A percentile compares a stretch with the other conserved stretches of the same genome.
These are phyloP conservation scores for Bolinopsis microptera DNA, from an alignment of 37 sponge, comb jelly and placozoan genomes.

Conservation along the genomic window DNA sequence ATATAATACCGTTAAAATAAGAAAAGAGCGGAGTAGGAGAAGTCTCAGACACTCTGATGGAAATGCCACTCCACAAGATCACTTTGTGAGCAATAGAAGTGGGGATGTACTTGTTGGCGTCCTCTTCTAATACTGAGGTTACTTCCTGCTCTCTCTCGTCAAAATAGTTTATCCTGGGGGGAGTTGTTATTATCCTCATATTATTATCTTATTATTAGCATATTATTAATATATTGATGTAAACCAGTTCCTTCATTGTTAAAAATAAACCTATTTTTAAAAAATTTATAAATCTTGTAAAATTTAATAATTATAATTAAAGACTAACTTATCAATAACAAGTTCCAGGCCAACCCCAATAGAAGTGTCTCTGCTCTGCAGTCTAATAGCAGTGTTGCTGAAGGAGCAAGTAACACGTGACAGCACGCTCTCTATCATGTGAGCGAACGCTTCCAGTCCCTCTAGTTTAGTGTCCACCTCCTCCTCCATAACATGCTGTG, in stretches of 20 bases:
- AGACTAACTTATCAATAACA: constrained; percentile 47
- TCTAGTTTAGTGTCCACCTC: constrained; percentile 55
- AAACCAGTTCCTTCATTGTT: too few relatives aligned
- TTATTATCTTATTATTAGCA: too few relatives aligned
- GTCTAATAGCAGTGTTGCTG: constrained; percentile 10
- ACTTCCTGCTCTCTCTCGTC: constrained; percentile 30
- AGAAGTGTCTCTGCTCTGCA: constrained; percentile 26
- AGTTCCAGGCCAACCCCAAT: constrained; percentile 8
- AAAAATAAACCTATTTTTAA: too few relatives aligned
- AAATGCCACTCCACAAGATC: neutral
- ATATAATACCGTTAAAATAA: neutral
- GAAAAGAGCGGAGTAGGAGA: neutral
- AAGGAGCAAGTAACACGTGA: constrained; percentile 57
- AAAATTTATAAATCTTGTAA: too few relatives aligned
- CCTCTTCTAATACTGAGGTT: neutral
- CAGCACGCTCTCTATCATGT: constrained; percentile 59
- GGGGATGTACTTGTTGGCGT: constrained; percentile 2
- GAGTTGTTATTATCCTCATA: neutral
- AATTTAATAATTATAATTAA: too few relatives aligned
- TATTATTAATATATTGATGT: too few relatives aligned
- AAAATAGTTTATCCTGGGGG: constrained; percentile 55
- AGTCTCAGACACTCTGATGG: neutral
- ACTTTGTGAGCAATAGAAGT: constrained; percentile 52
- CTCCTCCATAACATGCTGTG: constrained; percentile 61
- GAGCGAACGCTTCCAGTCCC: constrained; percentile 62